Conservation (phyloP, 2,113 vertebrate species). For the Ovibos moschatus region DNA sequence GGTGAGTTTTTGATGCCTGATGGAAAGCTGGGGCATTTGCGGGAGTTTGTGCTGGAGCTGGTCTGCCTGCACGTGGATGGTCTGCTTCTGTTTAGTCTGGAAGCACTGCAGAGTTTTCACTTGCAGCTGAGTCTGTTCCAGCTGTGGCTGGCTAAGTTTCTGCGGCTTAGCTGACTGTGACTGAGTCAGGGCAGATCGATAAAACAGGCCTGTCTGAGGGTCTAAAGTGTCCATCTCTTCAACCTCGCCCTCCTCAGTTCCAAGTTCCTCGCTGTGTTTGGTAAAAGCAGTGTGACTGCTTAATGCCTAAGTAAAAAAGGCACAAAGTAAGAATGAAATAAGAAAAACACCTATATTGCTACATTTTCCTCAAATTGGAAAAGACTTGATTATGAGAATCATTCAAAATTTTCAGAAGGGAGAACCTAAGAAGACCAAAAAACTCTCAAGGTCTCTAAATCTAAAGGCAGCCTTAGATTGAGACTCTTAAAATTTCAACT, state of each 20-base stretch:
- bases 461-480: background rate
- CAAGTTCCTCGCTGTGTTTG: constrained; percentile 85
- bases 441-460: background rate
- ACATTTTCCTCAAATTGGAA: constrained; percentile 46
- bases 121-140: constrained; percentile 86
- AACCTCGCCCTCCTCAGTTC: constrained; percentile 91
- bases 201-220: constrained; percentile 98
- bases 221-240: constrained; percentile 97
- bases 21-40: constrained; percentile 87
- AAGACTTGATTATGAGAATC: constrained; percentile 37
- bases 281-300: constrained; percentile 86
- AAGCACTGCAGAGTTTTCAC: constrained; percentile 88
- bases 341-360: constrained; percentile 28
- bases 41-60: constrained; percentile 87
- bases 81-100: constrained; percentile 88
- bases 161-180: constrained; percentile 81
- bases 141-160: constrained; percentile 83
- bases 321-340: constrained; percentile 64
- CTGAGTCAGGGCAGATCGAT: constrained; percentile 88
- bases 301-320: constrained; percentile 81
- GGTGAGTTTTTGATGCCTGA: constrained; percentile 87
- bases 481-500: constrained; percentile 11
- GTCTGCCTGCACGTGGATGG: constrained; percentile 84
- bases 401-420: constrained; percentile 35
- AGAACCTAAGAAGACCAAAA: constrained; percentile 29